Base-by-base conservation (phyloP, 2,888 invertebrate species). In the Acanthosepion pharaonis region DNA sequence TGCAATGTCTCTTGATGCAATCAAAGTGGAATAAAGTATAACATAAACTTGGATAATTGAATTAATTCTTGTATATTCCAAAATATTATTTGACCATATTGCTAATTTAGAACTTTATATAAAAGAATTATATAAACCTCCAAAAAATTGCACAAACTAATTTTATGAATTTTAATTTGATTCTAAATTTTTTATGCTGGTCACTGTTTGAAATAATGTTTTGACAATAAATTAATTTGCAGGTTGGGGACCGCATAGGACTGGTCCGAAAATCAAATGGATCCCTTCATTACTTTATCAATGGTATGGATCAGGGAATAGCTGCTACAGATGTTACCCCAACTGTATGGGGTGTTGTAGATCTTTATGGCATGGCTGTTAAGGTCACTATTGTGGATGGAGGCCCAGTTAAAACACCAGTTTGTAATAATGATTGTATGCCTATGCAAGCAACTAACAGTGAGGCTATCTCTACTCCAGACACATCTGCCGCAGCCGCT, bases 261-360 rank as follows among this genome's bases (percentile, higher is more conserved):
- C 98, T 99, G 98, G 98, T 99, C 98, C 98, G 99, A 93, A 98
- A 98, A 97, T 98, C 98, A 5, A 98, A 98, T 97, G 99, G 99
- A 0, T 98, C 98, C 97, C 98, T 99, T 91, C 99, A 99, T 97
- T 99, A 99, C 97, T 99, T 98, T 97, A 99, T 99, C 96, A 99
- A 99, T 96, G 99, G 99, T 0, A 96, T 97, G 91, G 97, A 97
- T 95, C 99, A 99, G 97, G 99, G 99, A 0, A 98, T 99, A 42
- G 99, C 99, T 0, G 98, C 98, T 0, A 98, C 98, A 64, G 98
- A 98, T 96, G 98, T 99, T 1, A 98, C 98, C 0, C 97, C 98
- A 59, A 98, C 98, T 92, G 98, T 99, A 6, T 99, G 99, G 99
- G 99, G 99, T 11, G 99, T 99, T 55, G 98, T 99, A 91, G 99